These are phyloP conservation scores for Drosophila equinoxialis DNA, from an alignment of 1,140 invertebrate species.

Conservation along the genomic window DNA sequence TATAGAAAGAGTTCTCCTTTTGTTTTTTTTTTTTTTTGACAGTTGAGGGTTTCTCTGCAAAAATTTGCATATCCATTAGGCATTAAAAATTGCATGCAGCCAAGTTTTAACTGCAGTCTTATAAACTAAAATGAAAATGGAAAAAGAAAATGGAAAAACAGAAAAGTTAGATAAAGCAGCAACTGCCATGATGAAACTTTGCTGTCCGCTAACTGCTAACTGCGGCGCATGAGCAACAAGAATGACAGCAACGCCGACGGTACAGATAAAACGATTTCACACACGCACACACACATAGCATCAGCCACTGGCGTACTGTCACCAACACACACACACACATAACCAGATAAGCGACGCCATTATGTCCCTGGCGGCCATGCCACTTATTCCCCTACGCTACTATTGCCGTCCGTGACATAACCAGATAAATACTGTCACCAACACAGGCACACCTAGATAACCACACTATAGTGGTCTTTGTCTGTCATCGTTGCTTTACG, in stretches of 20 bases:
- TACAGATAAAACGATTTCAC: constrained; percentile 31
- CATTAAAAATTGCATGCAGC: constrained; percentile 47
- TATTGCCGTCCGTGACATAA: background rate
- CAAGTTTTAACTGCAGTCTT: constrained; percentile 69
- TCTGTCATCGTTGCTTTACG: no score
- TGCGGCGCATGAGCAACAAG: constrained; percentile 44
- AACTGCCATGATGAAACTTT: constrained; percentile 21
- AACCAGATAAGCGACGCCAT: background rate
- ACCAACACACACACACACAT: background rate
- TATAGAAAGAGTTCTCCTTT: background rate
- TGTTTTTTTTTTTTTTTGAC: background rate
- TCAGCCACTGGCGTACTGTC: background rate
- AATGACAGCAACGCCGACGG: constrained; percentile 21
- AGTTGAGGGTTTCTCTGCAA: constrained; percentile 15
- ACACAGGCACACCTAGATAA: no score
- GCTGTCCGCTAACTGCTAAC: background rate
- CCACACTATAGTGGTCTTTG: no score
- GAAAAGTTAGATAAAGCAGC: constrained; percentile 27
- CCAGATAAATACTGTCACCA: no score
- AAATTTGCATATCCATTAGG: constrained; percentile 64
- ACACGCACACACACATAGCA: background rate
- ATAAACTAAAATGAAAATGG: constrained; percentile 42
- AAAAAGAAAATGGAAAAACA: constrained; percentile 19
- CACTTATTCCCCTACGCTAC: constrained; percentile 2
- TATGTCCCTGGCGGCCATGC: constrained; percentile 1